Evolutionary conservation across 2,113 vertebrate genomes (phyloP), one percentile per base, ranked within the genome.

Genomic region (Pterophyllum scalare): DNA sequence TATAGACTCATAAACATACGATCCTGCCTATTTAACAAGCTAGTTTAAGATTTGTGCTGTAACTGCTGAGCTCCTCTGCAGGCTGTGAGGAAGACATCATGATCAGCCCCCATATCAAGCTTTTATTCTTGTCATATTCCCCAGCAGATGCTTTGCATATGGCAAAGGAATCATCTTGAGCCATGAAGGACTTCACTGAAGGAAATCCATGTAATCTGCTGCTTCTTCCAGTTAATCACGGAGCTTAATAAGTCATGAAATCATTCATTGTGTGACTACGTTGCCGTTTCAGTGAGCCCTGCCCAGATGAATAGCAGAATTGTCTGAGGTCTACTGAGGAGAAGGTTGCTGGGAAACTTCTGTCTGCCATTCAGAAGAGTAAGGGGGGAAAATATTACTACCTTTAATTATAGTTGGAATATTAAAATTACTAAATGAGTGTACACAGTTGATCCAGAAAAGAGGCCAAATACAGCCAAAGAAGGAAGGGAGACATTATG

Each of bases 221-320:
- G 14, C n/a, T 10, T 79, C 81, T 82, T 40, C 65, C 80, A 77
- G 59, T 84, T 87, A 88, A 88, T 90, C 83, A 87, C 19, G 1
- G 62, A 60, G 80, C 67, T 92, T 91, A 92, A 88, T 84, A 89
- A 90, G 59, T 89, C 87, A 91, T 91, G 82, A 91, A 88, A 90
- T 90, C 76, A 54, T 40, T 86, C 57, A 77, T 4, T 61, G 67
- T 81, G 82, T 84, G 83, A 78, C 78, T 33, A n/a, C 78, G 76
- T 80, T 81, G 56, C 78, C 22, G 61, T 77, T 84, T 86, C 75
- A 86, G 46, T 59, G 22, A 76, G 60, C 49, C 35, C 31, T 24
- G n/a, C 40, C 52, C 49, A 59, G 20, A 75, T 79, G 35, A 82
- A 65, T n/a, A 54, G 40, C 33, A 14, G 59, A 67, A 22, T 77